Evolutionary conservation across 2,113 vertebrate species (phyloP).

Genomic region (Brachypodius melanocephalos): DNA sequence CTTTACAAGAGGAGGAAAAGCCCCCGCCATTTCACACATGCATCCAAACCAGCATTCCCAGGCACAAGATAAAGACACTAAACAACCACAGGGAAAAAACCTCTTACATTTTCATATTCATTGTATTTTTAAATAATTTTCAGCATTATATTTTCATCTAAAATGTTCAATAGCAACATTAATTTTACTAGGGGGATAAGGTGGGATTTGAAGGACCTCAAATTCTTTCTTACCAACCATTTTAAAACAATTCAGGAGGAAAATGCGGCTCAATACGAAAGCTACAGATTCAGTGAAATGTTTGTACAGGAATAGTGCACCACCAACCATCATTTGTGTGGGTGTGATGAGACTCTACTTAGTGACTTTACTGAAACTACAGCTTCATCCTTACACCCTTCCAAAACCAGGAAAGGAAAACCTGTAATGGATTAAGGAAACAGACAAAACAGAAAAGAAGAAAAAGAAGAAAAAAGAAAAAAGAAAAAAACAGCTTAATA

Average conservation of each 20-base stretch:
- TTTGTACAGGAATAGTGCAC: neutral
- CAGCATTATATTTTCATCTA: neutral
- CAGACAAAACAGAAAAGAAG: rapidly evolving
- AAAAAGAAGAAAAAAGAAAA: rapidly evolving
- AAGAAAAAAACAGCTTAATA: neutral
- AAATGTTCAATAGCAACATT: neutral
- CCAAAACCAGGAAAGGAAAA: neutral
- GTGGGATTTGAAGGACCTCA: neutral
- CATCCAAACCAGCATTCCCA: neutral
- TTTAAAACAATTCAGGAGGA: neutral
- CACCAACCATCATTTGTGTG: neutral
- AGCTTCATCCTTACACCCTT: neutral
- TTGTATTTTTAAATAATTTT: neutral
- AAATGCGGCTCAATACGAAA: neutral
- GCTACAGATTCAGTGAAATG: neutral
- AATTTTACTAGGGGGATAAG: neutral
- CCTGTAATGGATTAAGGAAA: neutral
- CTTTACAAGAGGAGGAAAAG: conserved; percentile 17
- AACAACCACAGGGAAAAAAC: neutral
- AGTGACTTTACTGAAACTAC: neutral
- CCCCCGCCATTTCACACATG: neutral
- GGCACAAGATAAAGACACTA: neutral
- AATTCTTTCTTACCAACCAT: neutral
- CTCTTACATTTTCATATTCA: neutral
- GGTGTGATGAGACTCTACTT: neutral